phyloP scores from a whole-genome alignment of 2,113 vertebrate species.

The Aramus guarauna region DNA sequence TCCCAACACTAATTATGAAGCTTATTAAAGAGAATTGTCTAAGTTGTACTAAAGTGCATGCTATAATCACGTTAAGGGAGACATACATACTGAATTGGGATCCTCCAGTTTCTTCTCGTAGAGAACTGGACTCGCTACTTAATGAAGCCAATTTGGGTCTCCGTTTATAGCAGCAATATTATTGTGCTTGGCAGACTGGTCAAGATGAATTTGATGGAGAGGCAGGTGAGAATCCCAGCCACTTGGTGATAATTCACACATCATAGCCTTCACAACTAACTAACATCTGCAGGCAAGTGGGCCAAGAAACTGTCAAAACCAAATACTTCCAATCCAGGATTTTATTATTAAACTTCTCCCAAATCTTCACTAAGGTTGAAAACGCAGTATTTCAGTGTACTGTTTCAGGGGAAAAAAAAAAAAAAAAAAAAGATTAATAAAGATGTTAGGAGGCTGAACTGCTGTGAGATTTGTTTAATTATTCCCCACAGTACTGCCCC shows the following conservation, averaged over 20 bases:
- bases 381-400: constrained; percentile 49
- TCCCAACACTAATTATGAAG: constrained; percentile 73
- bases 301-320: constrained; percentile 55
- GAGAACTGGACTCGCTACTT: not conserved
- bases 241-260: constrained; percentile 69
- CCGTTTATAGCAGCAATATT: constrained; percentile 5
- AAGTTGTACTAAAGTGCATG: constrained; percentile 59
- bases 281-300: constrained; percentile 43
- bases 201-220: constrained; percentile 56
- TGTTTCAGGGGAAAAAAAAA: not conserved
- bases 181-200: constrained; percentile 46
- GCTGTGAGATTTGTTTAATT: constrained; percentile 87
- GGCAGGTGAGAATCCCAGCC: constrained; percentile 69
- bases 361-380: constrained; percentile 61
- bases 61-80: constrained; percentile 30
- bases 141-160: not conserved
- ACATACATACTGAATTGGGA: not conserved
- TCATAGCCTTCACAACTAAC: constrained; percentile 50
- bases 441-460: constrained; percentile 85
- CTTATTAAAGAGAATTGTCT: constrained; percentile 72
- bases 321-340: constrained; percentile 28
- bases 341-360: constrained; percentile 67
- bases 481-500: constrained; percentile 84
- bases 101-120: not conserved
- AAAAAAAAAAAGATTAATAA: constrained; percentile 77